A percentile compares a stretch with the other conserved stretches of the same genome.
These are phyloP conservation scores for Hydrochoerus hydrochaeris DNA, from an alignment of 2,113 vertebrate genomes.

Conservation along the genomic window DNA sequence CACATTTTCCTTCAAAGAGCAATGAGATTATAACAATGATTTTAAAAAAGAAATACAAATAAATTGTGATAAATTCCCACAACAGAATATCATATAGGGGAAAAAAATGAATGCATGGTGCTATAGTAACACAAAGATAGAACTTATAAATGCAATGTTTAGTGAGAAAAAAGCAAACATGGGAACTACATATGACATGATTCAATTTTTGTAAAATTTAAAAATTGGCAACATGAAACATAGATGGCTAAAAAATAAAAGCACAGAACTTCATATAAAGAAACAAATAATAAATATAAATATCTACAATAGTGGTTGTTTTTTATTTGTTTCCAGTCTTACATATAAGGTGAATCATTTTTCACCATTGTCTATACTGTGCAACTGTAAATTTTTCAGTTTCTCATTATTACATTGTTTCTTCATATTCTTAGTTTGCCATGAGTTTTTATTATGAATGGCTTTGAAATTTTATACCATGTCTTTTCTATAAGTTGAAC, in stretches of 20 bases:
- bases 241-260: background rate
- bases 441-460: background rate
- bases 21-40: background rate
- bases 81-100: background rate
- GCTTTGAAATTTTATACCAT: background rate
- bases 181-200: background rate
- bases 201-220: background rate
- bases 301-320: background rate
- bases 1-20: background rate
- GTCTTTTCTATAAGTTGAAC: background rate
- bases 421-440: background rate
- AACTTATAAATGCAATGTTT: background rate
- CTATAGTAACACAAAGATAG: background rate
- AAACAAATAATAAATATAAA: background rate
- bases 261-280: background rate
- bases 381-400: background rate
- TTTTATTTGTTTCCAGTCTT: background rate
- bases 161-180: background rate
- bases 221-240: background rate
- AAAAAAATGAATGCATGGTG: background rate
- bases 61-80: background rate
- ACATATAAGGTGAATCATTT: background rate
- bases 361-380: background rate
- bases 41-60: background rate
- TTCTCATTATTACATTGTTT: background rate